Evolutionary conservation across 2,113 vertebrate species (phyloP).

Genomic region (Sceloporus undulatus): DNA sequence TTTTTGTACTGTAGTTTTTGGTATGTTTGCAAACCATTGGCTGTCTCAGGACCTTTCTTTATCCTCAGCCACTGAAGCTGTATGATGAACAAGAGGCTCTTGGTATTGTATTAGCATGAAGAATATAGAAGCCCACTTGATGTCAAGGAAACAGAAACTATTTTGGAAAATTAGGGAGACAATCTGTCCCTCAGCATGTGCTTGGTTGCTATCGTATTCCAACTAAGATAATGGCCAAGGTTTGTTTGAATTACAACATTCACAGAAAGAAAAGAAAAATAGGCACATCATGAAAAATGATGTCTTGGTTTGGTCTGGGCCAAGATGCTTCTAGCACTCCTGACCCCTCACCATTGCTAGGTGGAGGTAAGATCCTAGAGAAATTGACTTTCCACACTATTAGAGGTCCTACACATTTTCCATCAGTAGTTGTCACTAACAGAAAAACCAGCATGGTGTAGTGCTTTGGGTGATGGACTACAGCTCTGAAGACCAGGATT

Average conservation of each 20-base stretch:
- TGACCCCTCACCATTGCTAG: background rate
- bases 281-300: background rate
- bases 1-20: too few species aligned
- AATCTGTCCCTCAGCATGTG: background rate
- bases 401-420: background rate
- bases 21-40: background rate
- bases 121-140: background rate
- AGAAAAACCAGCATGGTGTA: too few species aligned
- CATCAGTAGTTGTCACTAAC: background rate
- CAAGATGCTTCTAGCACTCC: background rate
- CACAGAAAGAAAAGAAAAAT: background rate
- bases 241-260: conserved; percentile 8
- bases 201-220: background rate
- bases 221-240: conserved; percentile 24
- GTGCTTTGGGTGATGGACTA: too few species aligned
- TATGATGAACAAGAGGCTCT: background rate
- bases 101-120: background rate
- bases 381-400: background rate
- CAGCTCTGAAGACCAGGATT: too few species aligned
- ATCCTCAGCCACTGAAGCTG: background rate
- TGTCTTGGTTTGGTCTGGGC: background rate
- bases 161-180: background rate
- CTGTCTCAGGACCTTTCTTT: background rate
- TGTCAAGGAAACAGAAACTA: too few species aligned
- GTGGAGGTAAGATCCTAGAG: background rate